Percentiles rank a stretch among this genome's conserved stretches.
These are phyloP conservation scores for Aphelinus atriplicis DNA, from an alignment of 1,140 invertebrate genomes.

Conservation along the genomic window DNA sequence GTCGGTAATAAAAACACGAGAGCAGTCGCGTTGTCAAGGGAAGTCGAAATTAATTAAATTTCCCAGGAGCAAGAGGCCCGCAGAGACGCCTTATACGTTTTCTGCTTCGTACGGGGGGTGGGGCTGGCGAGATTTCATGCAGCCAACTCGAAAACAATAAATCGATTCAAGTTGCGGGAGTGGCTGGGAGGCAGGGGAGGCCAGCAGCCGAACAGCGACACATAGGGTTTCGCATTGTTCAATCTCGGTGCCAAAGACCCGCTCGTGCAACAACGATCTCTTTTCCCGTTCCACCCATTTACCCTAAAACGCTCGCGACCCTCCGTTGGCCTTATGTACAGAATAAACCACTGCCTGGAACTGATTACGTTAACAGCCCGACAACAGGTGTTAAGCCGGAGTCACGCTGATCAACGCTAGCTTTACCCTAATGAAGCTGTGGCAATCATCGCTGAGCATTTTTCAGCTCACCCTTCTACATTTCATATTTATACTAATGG, in stretches of 20 bases:
- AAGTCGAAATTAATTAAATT: constrained; percentile 30
- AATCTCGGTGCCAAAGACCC: constrained; percentile 22
- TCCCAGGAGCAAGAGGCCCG: not conserved
- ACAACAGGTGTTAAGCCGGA: constrained; percentile 23
- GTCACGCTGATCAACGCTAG: not conserved
- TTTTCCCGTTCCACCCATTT: not conserved
- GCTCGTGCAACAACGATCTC: not conserved
- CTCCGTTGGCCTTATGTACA: no score
- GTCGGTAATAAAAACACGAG: not conserved
- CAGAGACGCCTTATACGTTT: no score
- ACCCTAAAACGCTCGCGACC: no score
- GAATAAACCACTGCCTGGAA: not conserved
- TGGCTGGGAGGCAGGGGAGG: not conserved
- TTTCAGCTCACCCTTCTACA: not conserved
- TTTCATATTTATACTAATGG: not conserved
- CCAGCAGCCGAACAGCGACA: not conserved
- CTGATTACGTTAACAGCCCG: constrained; percentile 26
- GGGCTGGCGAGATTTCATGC: not conserved
- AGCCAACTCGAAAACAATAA: constrained; percentile 26
- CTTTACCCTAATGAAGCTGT: not conserved
- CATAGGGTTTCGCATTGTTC: constrained; percentile 14
- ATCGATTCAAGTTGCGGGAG: constrained; percentile 15
- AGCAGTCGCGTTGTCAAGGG: not conserved
- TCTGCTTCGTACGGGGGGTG: not conserved
- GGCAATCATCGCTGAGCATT: not conserved